phyloP scores from a whole-genome alignment of 1,140 invertebrate species.

The Stenopsyche tienmushanensis region DNA sequence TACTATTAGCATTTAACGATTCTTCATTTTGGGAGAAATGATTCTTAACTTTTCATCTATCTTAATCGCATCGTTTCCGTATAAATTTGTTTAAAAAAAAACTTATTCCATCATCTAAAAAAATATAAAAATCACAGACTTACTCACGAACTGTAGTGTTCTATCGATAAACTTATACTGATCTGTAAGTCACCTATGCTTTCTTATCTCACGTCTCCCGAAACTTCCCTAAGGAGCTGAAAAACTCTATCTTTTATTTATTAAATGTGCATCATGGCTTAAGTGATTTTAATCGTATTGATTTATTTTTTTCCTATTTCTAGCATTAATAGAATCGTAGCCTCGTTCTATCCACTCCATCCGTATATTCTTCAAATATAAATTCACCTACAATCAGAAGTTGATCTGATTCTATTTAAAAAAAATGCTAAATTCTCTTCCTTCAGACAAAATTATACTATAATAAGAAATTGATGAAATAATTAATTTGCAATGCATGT shows the following conservation, averaged over 20 bases:
- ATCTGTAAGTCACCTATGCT: conserved; percentile 37
- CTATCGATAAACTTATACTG: conserved; percentile 12
- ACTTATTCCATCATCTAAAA: too few relatives aligned
- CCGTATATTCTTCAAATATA: conserved; percentile 12
- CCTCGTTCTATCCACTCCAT: conserved; percentile 27
- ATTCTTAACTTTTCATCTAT: not conserved
- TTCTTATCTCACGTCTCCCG: conserved; percentile 39
- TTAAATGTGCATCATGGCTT: conserved; percentile 41
- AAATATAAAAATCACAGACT: not conserved
- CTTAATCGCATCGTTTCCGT: too few relatives aligned
- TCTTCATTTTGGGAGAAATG: conserved; percentile 16
- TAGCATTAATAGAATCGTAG: conserved; percentile 34
- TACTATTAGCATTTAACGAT: not conserved
- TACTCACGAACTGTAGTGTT: conserved; percentile 23
- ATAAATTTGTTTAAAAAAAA: too few relatives aligned
- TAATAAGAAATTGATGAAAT: not conserved
- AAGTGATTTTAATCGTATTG: conserved; percentile 38
- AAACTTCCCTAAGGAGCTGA: conserved; percentile 27
- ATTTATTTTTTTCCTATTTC: conserved; percentile 26
- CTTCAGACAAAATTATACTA: conserved; percentile 26
- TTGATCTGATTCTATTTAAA: conserved; percentile 37
- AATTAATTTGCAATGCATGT: not conserved
- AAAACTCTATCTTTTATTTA: conserved; percentile 29
- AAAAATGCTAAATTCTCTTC: conserved; percentile 31
- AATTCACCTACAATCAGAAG: conserved; percentile 27